phyloP scores from a whole-genome alignment of 2,888 invertebrate genomes.

The Leucophenga maculata region DNA sequence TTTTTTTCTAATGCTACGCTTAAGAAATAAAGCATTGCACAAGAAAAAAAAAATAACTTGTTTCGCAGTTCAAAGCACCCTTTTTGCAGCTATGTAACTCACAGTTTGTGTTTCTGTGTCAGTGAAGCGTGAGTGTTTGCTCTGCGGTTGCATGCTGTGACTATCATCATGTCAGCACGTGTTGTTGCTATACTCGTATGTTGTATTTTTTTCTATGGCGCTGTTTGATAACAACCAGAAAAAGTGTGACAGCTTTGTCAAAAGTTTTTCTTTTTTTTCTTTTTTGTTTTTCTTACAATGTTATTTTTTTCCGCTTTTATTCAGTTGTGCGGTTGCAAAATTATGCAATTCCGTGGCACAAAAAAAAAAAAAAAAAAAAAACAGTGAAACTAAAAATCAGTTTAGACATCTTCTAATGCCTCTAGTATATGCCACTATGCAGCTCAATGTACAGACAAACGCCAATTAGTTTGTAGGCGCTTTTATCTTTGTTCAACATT shows the following conservation, averaged over 20 bases:
- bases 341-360: neutral
- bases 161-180: conserved; percentile 25
- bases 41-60: too few relatives aligned
- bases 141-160: conserved; percentile 54
- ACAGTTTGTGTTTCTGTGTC: conserved; percentile 36
- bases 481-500: too few relatives aligned
- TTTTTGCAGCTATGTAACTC: conserved; percentile 26
- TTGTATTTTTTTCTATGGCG: neutral
- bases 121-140: conserved; percentile 37
- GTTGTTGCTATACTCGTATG: neutral
- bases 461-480: too few relatives aligned
- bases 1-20: too few relatives aligned
- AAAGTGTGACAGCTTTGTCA: conserved; percentile 19
- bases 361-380: neutral
- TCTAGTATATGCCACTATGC: too few relatives aligned
- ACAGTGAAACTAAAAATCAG: too few relatives aligned
- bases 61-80: too few relatives aligned
- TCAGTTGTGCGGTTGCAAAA: neutral
- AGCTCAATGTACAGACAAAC: too few relatives aligned
- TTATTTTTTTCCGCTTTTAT: neutral
- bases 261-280: conserved; percentile 1
- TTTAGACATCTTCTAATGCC: too few relatives aligned
- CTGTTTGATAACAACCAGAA: conserved; percentile 5
- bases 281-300: neutral
- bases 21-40: too few relatives aligned